Percentiles rank a stretch among this genome's conserved stretches.
phyloP scores from a whole-genome alignment of 2,797 vertebrate genomes.

The Alouatta caraya region DNA sequence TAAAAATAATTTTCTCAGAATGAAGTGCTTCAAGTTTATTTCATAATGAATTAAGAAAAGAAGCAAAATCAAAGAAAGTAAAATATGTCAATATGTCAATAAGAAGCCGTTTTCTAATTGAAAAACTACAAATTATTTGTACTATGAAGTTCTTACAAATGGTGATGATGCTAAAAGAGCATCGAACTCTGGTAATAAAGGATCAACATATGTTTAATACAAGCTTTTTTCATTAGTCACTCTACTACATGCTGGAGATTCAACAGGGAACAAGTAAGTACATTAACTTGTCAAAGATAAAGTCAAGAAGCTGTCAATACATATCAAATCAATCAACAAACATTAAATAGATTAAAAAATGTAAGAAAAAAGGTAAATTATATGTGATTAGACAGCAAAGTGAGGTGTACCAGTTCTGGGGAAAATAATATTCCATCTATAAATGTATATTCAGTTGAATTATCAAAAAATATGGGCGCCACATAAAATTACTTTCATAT shows the following conservation, averaged over 20 bases:
- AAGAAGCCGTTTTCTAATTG: neutral
- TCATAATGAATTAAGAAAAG: neutral
- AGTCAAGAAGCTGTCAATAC: neutral
- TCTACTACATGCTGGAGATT: neutral
- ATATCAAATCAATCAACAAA: neutral
- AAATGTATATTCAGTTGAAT: neutral
- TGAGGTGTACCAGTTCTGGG: neutral
- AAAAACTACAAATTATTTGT: neutral
- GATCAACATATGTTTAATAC: neutral
- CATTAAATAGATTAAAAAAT: neutral
- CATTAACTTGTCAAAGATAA: neutral
- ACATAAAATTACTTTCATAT: neutral
- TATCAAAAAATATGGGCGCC: neutral
- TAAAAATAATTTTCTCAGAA: neutral
- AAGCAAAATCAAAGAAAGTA: neutral
- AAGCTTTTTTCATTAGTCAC: neutral
- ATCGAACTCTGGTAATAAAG: neutral
- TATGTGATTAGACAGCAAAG: neutral
- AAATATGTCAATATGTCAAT: neutral
- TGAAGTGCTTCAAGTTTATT: neutral
- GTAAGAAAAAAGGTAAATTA: neutral
- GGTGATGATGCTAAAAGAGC: neutral
- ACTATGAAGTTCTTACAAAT: neutral
- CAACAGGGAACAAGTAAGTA: neutral
- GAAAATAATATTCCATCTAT: neutral